Evolutionary conservation across 2,113 vertebrate species (phyloP), one percentile per base, ranked within the genome.

Genomic region (Coryphaenoides rupestris): DNA sequence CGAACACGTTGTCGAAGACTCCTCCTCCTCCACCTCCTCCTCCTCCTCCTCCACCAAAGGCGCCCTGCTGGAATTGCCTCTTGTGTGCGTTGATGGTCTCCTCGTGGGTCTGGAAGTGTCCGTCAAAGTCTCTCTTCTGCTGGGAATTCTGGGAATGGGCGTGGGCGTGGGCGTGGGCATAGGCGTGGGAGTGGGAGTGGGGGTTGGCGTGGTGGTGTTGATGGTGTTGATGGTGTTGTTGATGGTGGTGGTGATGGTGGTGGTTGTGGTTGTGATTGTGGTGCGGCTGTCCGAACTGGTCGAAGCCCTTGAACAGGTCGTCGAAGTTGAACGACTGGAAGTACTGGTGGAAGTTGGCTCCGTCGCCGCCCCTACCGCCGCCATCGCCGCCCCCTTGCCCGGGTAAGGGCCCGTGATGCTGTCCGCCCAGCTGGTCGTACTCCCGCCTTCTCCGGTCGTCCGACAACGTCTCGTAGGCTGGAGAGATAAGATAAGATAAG

Each of bases 391-490:
- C 80, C 3, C 47, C 47, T n/a, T n/a, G 47, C 19, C 75, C 83
- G 40, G 87, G 68, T 28, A 89, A 92, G 28, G 83, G 70, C 3
- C 73, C 85, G 49, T 79, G 91, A 65, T n/a, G n/a, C n/a, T n/a
- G n/a, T n/a, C 94, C 94, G 81, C 33, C 33, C 33, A 92, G 82
- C 49, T 92, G 92, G 81, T 99, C 95, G 13, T 98, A 99, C 57
- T 96, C 93, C 76, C 73, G 88, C 58, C 96, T 83, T 77, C 89
- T 92, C 78, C 90, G 93, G 55, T 93, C 92, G 78, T 99, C 96
- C 0, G 96, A 99, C 22, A 99, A 76, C 0, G 89, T 94, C 86
- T 99, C 96, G 23, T 98, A 99, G 0, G 97, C 97, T 99, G 84
- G 50, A 77, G 24, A 69, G 23, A 82, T 46, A 19, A 5, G 65